Conservation (phyloP, 2,113 vertebrate genomes). For the Symphodus melops region DNA sequence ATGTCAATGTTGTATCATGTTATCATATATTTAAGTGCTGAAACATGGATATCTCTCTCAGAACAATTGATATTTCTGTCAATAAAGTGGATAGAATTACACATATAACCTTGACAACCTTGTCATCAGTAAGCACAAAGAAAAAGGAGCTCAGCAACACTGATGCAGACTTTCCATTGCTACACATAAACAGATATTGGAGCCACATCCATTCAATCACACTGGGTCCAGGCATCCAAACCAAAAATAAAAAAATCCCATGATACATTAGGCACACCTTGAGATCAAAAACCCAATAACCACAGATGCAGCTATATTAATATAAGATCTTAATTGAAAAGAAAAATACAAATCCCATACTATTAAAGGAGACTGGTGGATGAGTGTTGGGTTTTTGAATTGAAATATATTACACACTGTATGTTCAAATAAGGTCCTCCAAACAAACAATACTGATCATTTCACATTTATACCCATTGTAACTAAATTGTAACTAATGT, state of each 20-base stretch:
- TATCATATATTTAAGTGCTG: constrained; percentile 68
- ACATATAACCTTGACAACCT: constrained; percentile 55
- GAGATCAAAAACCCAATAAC: background rate
- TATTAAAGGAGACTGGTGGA: constrained; percentile 23
- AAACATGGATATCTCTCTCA: constrained; percentile 49
- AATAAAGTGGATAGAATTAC: constrained; percentile 65
- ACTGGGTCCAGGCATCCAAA: background rate
- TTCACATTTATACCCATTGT: no score
- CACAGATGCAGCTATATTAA: constrained; percentile 13
- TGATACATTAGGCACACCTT: background rate
- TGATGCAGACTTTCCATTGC: background rate
- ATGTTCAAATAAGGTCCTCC: constrained; percentile 30
- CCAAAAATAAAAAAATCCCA: background rate
- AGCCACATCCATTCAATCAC: background rate
- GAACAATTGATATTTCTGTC: constrained; percentile 63
- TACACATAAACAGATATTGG: background rate
- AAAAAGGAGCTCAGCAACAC: constrained; percentile 1
- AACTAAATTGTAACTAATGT: no score
- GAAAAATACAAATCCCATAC: constrained; percentile 51
- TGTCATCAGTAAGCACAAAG: constrained; percentile 2
- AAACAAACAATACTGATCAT: constrained; percentile 44
- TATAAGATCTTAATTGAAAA: constrained; percentile 21
- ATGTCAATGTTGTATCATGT: constrained; percentile 45
- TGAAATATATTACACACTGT: constrained; percentile 1
- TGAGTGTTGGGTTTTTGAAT: constrained; percentile 49